Evolutionary conservation across 2,113 vertebrate genomes (phyloP).

Genomic region (Erinaceus europaeus): DNA sequence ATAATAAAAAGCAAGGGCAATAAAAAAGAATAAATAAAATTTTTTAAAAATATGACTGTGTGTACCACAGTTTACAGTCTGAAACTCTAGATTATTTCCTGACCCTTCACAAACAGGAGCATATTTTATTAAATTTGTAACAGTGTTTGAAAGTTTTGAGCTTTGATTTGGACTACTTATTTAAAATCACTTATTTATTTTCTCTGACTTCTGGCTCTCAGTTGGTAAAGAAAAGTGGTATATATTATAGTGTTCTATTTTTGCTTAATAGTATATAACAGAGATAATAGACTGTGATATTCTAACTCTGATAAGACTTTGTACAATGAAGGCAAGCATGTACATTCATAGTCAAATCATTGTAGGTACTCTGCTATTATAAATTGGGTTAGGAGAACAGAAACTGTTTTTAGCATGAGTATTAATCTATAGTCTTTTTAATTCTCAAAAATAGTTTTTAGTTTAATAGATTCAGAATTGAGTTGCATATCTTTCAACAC

Average conservation of each 20-base stretch:
- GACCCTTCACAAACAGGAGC: neutral
- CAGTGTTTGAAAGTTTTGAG: neutral
- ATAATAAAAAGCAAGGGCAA: no score
- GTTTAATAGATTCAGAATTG: slow-evolving; percentile 50
- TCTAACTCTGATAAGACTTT: slow-evolving; percentile 22
- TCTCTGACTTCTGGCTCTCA: neutral
- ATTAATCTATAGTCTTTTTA: slow-evolving; percentile 44
- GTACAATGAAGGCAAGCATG: slow-evolving; percentile 22
- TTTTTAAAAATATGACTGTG: neutral
- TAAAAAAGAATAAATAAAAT: no score
- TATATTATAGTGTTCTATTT: neutral
- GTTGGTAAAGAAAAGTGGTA: neutral
- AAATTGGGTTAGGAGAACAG: slow-evolving; percentile 54
- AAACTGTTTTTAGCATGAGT: slow-evolving; percentile 32
- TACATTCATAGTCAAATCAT: slow-evolving; percentile 43
- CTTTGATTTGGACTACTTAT: neutral
- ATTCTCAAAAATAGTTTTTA: slow-evolving; percentile 20
- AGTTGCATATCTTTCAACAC: slow-evolving; percentile 61
- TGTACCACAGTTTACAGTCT: neutral
- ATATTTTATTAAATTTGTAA: neutral
- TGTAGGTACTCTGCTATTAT: slow-evolving; percentile 16
- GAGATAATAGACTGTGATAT: slow-evolving; percentile 22
- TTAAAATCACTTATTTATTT: neutral
- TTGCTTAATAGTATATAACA: slow-evolving; percentile 33
- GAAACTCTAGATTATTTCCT: neutral